These are phyloP conservation scores for Odontomyia ornata DNA, from an alignment of 2,888 invertebrate genomes.

Conservation along the genomic window DNA sequence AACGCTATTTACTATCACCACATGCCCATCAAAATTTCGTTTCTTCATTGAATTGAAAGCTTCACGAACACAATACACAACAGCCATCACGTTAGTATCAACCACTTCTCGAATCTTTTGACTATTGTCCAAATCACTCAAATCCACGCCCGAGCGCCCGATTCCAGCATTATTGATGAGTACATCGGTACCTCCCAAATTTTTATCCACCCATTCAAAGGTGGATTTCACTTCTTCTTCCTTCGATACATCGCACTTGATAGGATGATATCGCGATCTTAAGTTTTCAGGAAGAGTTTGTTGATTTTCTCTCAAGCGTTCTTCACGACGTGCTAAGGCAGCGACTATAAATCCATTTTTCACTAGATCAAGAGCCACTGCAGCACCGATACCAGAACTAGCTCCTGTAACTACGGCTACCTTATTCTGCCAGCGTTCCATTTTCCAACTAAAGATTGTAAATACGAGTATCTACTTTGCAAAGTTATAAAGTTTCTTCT, in stretches of 20 bases:
- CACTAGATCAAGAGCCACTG: conserved; percentile 64
- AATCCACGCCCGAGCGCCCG: conserved; percentile 51
- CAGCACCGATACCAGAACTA: conserved; percentile 71
- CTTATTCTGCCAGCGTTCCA: conserved; percentile 67
- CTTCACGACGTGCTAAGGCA: conserved; percentile 66
- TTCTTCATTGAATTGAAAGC: conserved; percentile 65
- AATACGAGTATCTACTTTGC: not conserved
- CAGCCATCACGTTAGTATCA: conserved; percentile 65
- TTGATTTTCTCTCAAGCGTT: conserved; percentile 62
- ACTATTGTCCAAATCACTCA: conserved; percentile 55
- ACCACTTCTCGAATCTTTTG: conserved; percentile 56
- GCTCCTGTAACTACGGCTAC: conserved; percentile 74
- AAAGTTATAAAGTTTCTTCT: no score
- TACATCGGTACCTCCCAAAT: conserved; percentile 67
- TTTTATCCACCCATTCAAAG: conserved; percentile 66
- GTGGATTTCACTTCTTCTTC: conserved; percentile 67
- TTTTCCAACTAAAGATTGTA: not conserved
- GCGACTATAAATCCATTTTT: conserved; percentile 67
- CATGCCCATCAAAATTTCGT: conserved; percentile 64
- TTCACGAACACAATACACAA: conserved; percentile 64
- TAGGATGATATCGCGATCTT: conserved; percentile 58
- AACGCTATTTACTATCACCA: conserved; percentile 64
- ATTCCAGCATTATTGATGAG: conserved; percentile 71
- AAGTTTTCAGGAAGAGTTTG: conserved; percentile 52
- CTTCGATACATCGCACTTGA: conserved; percentile 66